Evolutionary conservation across 2,888 invertebrate genomes (phyloP).

Genomic region (Tenthredo mesomela): DNA sequence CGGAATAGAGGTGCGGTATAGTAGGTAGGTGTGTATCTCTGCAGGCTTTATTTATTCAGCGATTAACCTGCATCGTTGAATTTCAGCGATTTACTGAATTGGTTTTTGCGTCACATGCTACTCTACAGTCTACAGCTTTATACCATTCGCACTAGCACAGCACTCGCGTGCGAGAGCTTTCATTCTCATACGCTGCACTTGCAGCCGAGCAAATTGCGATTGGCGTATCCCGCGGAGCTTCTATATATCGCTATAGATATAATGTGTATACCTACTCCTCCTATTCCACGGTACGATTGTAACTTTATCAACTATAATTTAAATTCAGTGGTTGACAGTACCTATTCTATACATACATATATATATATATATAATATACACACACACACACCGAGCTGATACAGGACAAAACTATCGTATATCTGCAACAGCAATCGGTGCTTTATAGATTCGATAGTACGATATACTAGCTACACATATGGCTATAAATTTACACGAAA

Average conservation of each 20-base stretch:
- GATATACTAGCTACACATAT: not conserved
- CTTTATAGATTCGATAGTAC: not conserved
- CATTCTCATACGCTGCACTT: no score
- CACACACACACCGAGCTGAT: not conserved
- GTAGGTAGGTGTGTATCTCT: not conserved
- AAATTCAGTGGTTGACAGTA: slow-evolving; percentile 22
- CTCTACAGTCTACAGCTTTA: no score
- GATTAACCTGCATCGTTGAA: slow-evolving; percentile 25
- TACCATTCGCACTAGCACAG: not conserved
- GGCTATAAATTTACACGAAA: not conserved
- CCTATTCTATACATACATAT: not conserved
- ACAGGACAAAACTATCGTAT: not conserved
- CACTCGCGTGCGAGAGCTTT: no score
- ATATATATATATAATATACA: not conserved
- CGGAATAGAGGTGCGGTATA: not conserved
- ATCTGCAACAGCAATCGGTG: slow-evolving; percentile 14
- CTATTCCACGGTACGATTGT: not conserved
- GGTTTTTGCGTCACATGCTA: slow-evolving; percentile 27
- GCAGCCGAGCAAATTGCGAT: slow-evolving; percentile 6
- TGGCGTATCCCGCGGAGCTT: not conserved
- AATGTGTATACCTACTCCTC: not conserved
- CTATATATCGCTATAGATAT: not conserved
- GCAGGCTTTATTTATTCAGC: slow-evolving; percentile 18
- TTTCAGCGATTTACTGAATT: slow-evolving; percentile 11
- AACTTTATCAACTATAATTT: slow-evolving; percentile 25